These are phyloP conservation scores for Acipenser transmontanus DNA, from an alignment of 2,797 vertebrate genomes.

Conservation along the genomic window DNA sequence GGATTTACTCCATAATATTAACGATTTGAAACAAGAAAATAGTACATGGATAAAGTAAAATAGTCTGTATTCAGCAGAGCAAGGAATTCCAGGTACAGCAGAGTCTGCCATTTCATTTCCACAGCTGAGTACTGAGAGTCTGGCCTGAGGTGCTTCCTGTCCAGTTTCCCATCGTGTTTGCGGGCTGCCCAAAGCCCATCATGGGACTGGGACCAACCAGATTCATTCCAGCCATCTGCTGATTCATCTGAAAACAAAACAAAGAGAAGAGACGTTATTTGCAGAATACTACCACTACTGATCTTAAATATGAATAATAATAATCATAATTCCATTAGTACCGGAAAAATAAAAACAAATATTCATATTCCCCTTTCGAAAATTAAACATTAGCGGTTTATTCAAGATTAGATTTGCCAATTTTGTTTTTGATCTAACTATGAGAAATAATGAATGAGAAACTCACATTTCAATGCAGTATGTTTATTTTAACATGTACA, in stretches of 20 bases:
- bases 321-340: too few species aligned
- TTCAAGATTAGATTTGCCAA: too few species aligned
- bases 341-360: too few species aligned
- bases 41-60: constrained; percentile 56
- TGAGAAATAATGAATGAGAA: too few species aligned
- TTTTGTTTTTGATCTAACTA: too few species aligned
- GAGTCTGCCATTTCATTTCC: constrained; percentile 73
- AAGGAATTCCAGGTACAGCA: constrained; percentile 47
- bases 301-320: too few species aligned
- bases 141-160: constrained; percentile 76
- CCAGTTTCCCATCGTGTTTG: constrained; percentile 68
- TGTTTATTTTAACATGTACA: too few species aligned
- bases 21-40: constrained; percentile 1
- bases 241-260: constrained; percentile 67
- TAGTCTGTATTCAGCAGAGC: constrained; percentile 51
- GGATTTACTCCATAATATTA: constrained; percentile 58
- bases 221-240: constrained; percentile 86
- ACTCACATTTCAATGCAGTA: too few species aligned
- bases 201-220: constrained; percentile 53
- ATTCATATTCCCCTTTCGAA: too few species aligned
- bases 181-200: constrained; percentile 65
- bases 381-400: too few species aligned
- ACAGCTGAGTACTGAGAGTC: constrained; percentile 95
- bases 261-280: too few species aligned
- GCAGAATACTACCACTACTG: too few species aligned